Percentiles rank a stretch among this genome's conserved stretches.
Evolutionary conservation across 2,113 vertebrate species (phyloP).

Genomic region (Ifrita kowaldi): DNA sequence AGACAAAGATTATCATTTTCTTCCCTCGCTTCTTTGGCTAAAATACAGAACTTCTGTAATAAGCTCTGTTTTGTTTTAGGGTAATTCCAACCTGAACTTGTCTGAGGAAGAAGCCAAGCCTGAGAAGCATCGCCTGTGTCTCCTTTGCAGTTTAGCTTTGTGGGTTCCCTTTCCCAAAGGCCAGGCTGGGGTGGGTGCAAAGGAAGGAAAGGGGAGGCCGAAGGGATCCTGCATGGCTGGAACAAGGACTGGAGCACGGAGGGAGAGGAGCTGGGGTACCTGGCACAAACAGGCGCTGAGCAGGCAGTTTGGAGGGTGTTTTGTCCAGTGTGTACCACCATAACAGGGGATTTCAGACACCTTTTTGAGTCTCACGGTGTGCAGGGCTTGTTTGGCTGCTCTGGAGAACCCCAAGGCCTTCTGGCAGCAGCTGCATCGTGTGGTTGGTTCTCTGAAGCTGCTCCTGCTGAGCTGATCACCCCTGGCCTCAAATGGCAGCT

Average conservation of each 20-base stretch:
- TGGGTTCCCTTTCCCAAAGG: background rate
- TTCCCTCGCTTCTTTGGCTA: background rate
- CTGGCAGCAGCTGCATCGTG: background rate
- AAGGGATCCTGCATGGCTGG: background rate
- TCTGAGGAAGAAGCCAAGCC: background rate
- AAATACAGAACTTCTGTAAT: background rate
- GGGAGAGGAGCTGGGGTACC: background rate
- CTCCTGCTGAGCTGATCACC: background rate
- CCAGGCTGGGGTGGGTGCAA: background rate
- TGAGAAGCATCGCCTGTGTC: background rate
- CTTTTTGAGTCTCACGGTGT: background rate
- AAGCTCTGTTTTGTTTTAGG: background rate
- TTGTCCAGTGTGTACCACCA: rapidly evolving
- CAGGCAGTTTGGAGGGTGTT: background rate
- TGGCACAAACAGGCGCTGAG: background rate
- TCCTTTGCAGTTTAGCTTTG: background rate
- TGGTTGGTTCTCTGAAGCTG: background rate
- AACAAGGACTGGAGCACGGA: background rate
- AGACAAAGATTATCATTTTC: background rate
- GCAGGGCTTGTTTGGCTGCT: background rate
- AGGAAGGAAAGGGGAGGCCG: background rate
- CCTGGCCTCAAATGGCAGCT: background rate
- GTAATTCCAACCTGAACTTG: background rate
- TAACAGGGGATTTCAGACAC: background rate
- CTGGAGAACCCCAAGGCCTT: background rate